These are phyloP conservation scores for Eulemur macaco DNA, from an alignment of 2,113 vertebrate species.

Conservation along the genomic window DNA sequence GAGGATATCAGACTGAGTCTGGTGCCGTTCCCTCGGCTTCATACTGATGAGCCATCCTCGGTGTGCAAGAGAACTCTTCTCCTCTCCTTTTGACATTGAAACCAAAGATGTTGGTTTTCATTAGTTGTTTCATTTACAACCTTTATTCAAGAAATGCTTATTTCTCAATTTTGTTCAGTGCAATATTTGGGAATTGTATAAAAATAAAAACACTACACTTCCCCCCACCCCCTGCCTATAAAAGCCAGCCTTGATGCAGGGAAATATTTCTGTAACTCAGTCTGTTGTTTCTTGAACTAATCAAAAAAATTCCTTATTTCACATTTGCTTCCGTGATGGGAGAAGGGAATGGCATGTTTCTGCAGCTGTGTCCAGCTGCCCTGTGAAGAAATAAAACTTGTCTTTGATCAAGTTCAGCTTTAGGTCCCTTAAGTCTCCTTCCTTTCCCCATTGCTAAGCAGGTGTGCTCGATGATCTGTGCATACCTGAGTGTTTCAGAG, in stretches of 20 bases:
- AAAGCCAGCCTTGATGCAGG: background rate
- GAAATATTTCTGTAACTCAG: slow-evolving; percentile 29
- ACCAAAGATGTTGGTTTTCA: background rate
- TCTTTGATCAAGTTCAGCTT: slow-evolving; percentile 27
- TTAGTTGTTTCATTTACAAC: slow-evolving; percentile 11
- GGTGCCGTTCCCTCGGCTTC: background rate
- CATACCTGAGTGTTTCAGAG: background rate
- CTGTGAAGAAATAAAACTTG: slow-evolving; percentile 33
- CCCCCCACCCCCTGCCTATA: background rate
- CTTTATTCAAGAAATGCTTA: slow-evolving; percentile 37
- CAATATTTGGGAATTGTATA: slow-evolving; percentile 46
- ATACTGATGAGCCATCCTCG: background rate
- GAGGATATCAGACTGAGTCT: background rate
- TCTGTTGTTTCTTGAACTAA: slow-evolving; percentile 45
- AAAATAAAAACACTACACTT: slow-evolving; percentile 34
- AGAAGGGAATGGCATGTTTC: slow-evolving; percentile 14
- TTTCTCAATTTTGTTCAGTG: slow-evolving; percentile 30
- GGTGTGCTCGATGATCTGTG: background rate
- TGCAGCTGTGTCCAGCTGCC: slow-evolving; percentile 54
- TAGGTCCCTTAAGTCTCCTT: slow-evolving; percentile 9
- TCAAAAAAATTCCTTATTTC: slow-evolving; percentile 42
- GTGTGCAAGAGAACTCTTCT: background rate
- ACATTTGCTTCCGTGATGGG: background rate
- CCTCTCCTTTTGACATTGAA: slow-evolving; percentile 9
- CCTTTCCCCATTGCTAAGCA: slow-evolving; percentile 19